Evolutionary conservation across 2,113 vertebrate species (phyloP), one percentile per base, ranked within the genome.

Genomic region (Zingel zingel): DNA sequence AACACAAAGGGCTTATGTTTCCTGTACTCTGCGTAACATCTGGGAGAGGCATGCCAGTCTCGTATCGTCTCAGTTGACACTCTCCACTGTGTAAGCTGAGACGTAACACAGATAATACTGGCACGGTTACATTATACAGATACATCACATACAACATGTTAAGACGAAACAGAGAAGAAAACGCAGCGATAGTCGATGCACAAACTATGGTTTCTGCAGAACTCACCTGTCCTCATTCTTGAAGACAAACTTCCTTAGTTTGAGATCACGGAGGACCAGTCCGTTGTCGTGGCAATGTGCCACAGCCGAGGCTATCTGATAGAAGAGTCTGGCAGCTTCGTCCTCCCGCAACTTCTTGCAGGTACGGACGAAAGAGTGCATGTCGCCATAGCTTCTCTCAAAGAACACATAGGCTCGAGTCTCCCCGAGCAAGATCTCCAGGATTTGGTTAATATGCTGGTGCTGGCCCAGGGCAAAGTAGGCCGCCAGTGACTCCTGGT

Each of bases 261-360:
- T 99, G 93, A 99, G 97, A 94, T 99, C 98, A 48, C 98, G 95
- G 85, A 99, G 97, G 91, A 99, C 98, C 94, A 99, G 96, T 85
- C 98, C 97, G 64, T 97, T 97, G 36, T 98, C 97, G 0, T 99
- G 98, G 96, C 98, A 99, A 90, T 99, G 98, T 73, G 98, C 98
- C 92, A 99, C 98, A 1, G 98, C 98, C 0, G 98, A 98, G 74
- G 96, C 97, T 91, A 99, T 99, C 97, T 99, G 98, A 92, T 97
- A 96, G 96, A 99, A 99, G 54, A 99, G 97, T 86, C 97, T 94
- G 91, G 98, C 98, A 43, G 98, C 98, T 88, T 99, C 98, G 73
- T 99, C 97, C 92, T 99, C 98, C 67, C 96, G 98, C 92, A 99
- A 96, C 95, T 98, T 98, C 94, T 99, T 99, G 95, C 98, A 99